phyloP scores from a whole-genome alignment of 2,797 vertebrate genomes.

The Champsocephalus gunnari region DNA sequence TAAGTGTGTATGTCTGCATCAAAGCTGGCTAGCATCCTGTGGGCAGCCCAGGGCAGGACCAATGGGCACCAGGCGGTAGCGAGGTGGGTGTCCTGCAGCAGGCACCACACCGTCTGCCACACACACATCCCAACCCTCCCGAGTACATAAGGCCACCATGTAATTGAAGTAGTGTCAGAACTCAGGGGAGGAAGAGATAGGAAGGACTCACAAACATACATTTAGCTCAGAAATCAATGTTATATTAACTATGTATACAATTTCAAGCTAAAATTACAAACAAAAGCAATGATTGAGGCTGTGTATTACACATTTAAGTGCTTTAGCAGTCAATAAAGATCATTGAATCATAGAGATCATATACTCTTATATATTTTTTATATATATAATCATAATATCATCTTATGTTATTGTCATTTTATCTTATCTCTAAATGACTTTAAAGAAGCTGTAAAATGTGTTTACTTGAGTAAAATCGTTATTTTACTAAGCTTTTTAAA shows the following conservation, averaged over 20 bases:
- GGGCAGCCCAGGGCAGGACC: conserved; percentile 79
- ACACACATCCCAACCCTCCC: not conserved
- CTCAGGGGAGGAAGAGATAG: conserved; percentile 63
- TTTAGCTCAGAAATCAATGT: not conserved
- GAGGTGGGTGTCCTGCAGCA: conserved; percentile 79
- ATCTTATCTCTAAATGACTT: too few relatives aligned
- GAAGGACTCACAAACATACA: conserved; percentile 47
- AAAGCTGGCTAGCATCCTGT: conserved; percentile 80
- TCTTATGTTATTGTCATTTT: too few relatives aligned
- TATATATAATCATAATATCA: too few relatives aligned
- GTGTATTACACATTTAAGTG: not conserved
- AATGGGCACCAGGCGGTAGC: conserved; percentile 61
- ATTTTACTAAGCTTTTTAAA: too few relatives aligned
- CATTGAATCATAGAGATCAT: not conserved
- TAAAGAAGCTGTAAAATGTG: too few relatives aligned
- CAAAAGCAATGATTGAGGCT: not conserved
- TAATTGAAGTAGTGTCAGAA: conserved; percentile 77
- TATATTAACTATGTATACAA: not conserved
- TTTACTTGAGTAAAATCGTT: too few relatives aligned
- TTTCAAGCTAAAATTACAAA: not conserved
- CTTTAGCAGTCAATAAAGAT: not conserved
- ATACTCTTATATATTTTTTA: too few relatives aligned
- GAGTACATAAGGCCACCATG: conserved; percentile 66
- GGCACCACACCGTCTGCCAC: conserved; percentile 71
- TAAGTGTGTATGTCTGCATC: conserved; percentile 58